A percentile compares a stretch with the other conserved stretches of the same genome.
phyloP scores from a whole-genome alignment of 1,140 invertebrate species.

The Ceratoteleas bidentatus region DNA sequence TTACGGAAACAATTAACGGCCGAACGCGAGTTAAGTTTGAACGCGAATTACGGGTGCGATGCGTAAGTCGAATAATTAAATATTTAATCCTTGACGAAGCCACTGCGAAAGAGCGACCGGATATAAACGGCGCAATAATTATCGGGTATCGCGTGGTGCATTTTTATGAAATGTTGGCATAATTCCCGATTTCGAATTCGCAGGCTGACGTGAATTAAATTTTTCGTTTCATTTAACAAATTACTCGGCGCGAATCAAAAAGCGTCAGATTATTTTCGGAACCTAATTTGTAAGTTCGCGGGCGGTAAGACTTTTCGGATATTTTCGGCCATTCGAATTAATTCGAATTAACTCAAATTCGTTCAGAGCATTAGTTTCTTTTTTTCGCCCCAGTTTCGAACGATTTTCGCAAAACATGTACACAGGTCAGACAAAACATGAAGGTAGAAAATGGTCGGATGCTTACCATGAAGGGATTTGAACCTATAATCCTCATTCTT shows the following conservation, averaged over 20 bases:
- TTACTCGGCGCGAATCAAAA: background rate
- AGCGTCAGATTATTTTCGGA: slow-evolving; percentile 3
- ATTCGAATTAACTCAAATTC: slow-evolving; percentile 47
- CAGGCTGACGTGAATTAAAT: no score
- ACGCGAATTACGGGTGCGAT: no score
- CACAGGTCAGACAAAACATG: slow-evolving; percentile 33
- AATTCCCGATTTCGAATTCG: background rate
- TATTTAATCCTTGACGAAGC: no score
- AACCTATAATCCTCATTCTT: slow-evolving; percentile 41
- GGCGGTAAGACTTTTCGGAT: slow-evolving; percentile 40
- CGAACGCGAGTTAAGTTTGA: no score
- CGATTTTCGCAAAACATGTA: slow-evolving; percentile 38
- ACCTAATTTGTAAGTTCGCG: slow-evolving; percentile 47
- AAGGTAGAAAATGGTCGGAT: slow-evolving; percentile 14
- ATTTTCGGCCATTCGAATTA: slow-evolving; percentile 48
- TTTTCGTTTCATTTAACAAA: no score
- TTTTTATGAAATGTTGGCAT: no score
- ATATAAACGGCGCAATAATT: no score
- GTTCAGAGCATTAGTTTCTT: slow-evolving; percentile 22
- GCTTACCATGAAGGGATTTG: slow-evolving; percentile 27
- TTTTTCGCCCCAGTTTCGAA: no score
- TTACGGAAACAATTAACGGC: no score
- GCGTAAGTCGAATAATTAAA: no score
- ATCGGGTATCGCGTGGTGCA: no score
- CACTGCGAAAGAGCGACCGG: no score